Evolutionary conservation across 2,888 invertebrate species (phyloP).

Genomic region (Hypercompe scribonia): DNA sequence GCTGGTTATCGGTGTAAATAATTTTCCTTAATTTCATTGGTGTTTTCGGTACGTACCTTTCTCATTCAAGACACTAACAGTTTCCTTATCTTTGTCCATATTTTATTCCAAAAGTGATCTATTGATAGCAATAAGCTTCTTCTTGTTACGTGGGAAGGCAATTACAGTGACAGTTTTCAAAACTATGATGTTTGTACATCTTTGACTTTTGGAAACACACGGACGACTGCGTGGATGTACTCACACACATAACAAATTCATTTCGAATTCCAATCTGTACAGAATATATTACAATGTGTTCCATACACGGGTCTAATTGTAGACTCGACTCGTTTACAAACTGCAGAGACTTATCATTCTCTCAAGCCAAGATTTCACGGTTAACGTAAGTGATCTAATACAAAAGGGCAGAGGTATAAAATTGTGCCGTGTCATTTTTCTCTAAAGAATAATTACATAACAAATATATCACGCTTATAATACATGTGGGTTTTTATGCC

Average conservation of each 20-base stretch:
- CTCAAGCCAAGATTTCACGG: background rate
- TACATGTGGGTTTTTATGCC: constrained; percentile 28
- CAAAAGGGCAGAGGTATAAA: background rate
- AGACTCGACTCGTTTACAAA: background rate
- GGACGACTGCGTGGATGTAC: too few species aligned
- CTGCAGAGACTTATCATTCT: background rate
- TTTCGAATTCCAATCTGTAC: background rate
- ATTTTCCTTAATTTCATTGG: too few species aligned
- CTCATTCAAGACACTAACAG: too few species aligned
- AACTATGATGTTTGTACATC: too few species aligned
- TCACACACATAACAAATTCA: background rate
- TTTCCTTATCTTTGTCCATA: too few species aligned
- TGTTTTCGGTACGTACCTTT: too few species aligned
- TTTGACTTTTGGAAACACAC: too few species aligned
- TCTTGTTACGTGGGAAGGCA: too few species aligned
- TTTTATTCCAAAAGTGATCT: too few species aligned
- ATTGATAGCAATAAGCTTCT: too few species aligned
- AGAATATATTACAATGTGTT: background rate
- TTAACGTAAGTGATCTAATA: background rate
- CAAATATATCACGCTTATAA: constrained; percentile 8
- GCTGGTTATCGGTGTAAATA: too few species aligned
- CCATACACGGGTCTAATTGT: background rate
- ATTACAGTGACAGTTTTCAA: too few species aligned
- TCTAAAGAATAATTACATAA: background rate
- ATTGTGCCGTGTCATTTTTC: background rate